These are phyloP conservation scores for Drosophila lini DNA, from an alignment of 1,140 invertebrate species.

Conservation along the genomic window DNA sequence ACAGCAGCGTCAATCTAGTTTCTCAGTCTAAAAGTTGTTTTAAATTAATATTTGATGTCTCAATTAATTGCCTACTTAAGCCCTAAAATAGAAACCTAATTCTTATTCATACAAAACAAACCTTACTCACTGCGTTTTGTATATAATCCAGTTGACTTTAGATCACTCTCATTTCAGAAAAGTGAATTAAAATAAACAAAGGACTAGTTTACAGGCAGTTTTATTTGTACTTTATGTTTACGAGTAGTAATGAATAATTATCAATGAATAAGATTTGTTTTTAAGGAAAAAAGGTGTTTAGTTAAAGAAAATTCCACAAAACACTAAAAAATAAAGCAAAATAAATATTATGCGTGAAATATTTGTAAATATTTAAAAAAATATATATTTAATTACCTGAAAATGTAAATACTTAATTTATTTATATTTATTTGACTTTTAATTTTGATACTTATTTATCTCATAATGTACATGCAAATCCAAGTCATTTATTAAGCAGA, in stretches of 20 bases:
- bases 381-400: neutral
- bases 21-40: neutral
- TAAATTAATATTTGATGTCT: neutral
- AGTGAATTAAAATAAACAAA: neutral
- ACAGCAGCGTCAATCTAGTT: neutral
- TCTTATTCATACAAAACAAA: neutral
- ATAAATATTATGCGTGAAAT: too few species aligned
- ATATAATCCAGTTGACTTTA: neutral
- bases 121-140: neutral
- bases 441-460: slow-evolving; percentile 2
- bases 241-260: too few species aligned
- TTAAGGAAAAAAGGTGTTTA: neutral
- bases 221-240: neutral
- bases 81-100: neutral
- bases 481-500: slow-evolving; percentile 24
- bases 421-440: neutral
- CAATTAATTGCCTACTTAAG: neutral
- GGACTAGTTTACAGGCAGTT: neutral
- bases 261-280: neutral
- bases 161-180: neutral
- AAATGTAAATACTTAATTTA: neutral
- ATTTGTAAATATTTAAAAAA: neutral
- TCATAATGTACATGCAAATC: slow-evolving; percentile 12
- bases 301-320: too few species aligned
- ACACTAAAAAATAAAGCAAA: neutral